A percentile compares a stretch with the other conserved stretches of the same genome.
Conservation (phyloP, 2,797 vertebrate species). For the Acanthiza pusilla region DNA sequence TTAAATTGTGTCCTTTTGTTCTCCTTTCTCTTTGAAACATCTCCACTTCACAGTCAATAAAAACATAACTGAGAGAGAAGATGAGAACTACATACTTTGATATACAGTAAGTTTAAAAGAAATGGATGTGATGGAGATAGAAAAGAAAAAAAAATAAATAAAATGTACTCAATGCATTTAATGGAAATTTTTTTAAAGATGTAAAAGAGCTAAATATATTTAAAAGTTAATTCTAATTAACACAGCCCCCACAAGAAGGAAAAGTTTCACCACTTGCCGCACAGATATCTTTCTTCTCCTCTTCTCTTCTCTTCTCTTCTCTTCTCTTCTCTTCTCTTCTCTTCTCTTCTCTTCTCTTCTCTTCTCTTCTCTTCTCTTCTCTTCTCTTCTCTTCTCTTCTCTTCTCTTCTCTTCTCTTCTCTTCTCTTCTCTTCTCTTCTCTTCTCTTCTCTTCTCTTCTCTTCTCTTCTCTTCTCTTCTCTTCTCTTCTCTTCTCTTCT, state of each 20-base stretch:
- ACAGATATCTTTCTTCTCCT: neutral
- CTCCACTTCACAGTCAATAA: neutral
- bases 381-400: too few species aligned
- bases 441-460: too few species aligned
- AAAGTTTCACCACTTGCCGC: neutral
- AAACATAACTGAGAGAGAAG: neutral
- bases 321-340: too few species aligned
- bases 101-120: neutral
- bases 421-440: too few species aligned
- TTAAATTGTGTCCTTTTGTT: neutral
- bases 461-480: too few species aligned
- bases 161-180: neutral
- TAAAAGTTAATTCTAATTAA: neutral
- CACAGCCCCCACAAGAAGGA: neutral
- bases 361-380: too few species aligned
- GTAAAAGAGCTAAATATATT: neutral
- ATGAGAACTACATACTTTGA: neutral
- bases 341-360: too few species aligned
- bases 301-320: too few species aligned
- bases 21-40: neutral
- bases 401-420: too few species aligned
- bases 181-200: neutral
- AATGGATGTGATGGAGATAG: neutral
- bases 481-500: too few species aligned
- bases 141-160: neutral